A percentile compares a stretch with the other conserved stretches of the same genome.
Evolutionary conservation across 2,888 invertebrate genomes (phyloP).

Genomic region (Cheilosia pagana): DNA sequence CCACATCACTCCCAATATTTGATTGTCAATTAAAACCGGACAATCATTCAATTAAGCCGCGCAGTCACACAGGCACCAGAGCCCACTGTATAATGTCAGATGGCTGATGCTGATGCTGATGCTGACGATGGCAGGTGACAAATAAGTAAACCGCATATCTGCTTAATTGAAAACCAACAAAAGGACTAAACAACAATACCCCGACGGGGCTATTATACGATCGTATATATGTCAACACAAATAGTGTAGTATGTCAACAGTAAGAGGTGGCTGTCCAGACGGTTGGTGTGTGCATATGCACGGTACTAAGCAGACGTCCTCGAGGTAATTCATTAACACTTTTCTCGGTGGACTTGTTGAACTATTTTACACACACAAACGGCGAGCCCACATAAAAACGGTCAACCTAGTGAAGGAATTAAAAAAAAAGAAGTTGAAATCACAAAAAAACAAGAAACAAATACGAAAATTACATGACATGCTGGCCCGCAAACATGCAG

Average conservation of each 20-base stretch:
- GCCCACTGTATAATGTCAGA: too few species aligned
- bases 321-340: slow-evolving; percentile 83
- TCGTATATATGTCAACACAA: slow-evolving; percentile 53
- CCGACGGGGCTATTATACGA: slow-evolving; percentile 16
- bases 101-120: neutral
- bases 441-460: slow-evolving; percentile 10
- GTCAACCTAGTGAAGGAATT: slow-evolving; percentile 9
- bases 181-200: slow-evolving; percentile 57
- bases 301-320: slow-evolving; percentile 77
- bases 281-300: neutral
- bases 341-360: slow-evolving; percentile 72
- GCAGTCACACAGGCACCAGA: neutral
- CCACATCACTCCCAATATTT: slow-evolving; percentile 59
- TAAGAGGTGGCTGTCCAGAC: slow-evolving; percentile 1
- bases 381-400: slow-evolving; percentile 48
- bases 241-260: slow-evolving; percentile 23
- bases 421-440: slow-evolving; percentile 19
- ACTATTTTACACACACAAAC: slow-evolving; percentile 34
- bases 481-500: slow-evolving; percentile 51
- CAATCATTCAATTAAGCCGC: slow-evolving; percentile 63
- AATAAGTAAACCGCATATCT: slow-evolving; percentile 63
- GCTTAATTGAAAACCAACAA: slow-evolving; percentile 72
- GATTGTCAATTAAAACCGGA: slow-evolving; percentile 68
- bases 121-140: slow-evolving; percentile 62
- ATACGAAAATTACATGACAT: slow-evolving; percentile 52